A percentile compares a stretch with the other conserved stretches of the same genome.
Conservation (phyloP, 2,888 invertebrate species). For the Limnephilus marmoratus region DNA sequence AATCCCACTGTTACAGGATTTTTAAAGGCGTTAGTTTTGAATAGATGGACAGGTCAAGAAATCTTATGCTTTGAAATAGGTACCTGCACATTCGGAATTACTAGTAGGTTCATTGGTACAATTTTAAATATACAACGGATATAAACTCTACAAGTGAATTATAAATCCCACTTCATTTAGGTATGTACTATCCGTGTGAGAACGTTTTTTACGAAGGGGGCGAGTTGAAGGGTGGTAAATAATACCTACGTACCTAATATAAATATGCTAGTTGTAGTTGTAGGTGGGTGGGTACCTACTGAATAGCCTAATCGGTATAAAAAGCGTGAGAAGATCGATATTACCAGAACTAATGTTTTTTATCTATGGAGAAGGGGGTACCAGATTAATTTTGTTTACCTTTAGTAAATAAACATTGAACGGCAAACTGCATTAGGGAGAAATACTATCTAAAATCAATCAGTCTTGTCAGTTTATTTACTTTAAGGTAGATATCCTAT, state of each 20-base stretch:
- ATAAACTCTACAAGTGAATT: not conserved
- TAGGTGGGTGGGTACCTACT: slow-evolving; percentile 1
- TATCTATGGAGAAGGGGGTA: not conserved
- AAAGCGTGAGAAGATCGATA: slow-evolving; percentile 39
- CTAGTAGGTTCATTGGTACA: too few relatives aligned
- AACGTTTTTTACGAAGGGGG: not conserved
- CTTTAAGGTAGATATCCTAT: not conserved
- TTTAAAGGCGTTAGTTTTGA: too few relatives aligned
- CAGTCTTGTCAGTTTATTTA: not conserved
- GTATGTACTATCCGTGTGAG: not conserved
- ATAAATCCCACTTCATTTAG: not conserved
- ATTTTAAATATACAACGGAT: not conserved
- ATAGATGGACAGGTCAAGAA: too few relatives aligned
- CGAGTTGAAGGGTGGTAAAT: not conserved
- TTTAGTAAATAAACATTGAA: not conserved
- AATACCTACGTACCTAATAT: not conserved
- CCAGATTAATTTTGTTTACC: not conserved
- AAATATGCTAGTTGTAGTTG: not conserved
- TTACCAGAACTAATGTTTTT: slow-evolving; percentile 1
- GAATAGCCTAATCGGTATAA: not conserved
- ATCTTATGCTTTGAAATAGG: too few relatives aligned
- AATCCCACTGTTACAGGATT: too few relatives aligned
- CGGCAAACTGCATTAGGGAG: not conserved
- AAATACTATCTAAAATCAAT: not conserved
- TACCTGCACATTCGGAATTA: too few relatives aligned